Evolutionary conservation across 2,797 vertebrate species (phyloP).

Genomic region (Taeniopygia guttata): DNA sequence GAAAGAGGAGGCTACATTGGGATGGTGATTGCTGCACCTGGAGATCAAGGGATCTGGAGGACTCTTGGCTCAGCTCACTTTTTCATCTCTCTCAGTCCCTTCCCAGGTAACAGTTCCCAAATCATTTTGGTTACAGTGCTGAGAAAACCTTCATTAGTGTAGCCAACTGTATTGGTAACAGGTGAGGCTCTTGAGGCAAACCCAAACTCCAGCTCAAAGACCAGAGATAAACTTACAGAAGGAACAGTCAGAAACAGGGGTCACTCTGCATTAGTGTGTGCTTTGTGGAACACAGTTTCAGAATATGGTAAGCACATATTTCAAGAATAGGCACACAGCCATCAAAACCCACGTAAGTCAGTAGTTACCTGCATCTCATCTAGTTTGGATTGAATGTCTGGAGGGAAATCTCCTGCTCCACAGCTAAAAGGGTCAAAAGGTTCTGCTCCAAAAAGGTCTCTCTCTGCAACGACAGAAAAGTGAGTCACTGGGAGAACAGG

Average conservation of each 20-base stretch:
- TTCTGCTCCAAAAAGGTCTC: constrained; percentile 95
- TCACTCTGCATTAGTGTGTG: accelerated
- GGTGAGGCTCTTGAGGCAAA: neutral
- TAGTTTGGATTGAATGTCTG: constrained; percentile 96
- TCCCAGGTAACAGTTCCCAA: neutral
- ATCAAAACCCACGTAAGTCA: neutral
- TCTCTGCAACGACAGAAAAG: constrained; percentile 79
- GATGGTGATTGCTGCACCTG: neutral
- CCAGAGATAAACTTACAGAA: neutral
- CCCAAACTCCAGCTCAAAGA: neutral
- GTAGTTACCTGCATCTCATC: constrained; percentile 97
- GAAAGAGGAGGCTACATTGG: neutral
- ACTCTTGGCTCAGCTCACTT: neutral
- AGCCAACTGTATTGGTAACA: neutral
- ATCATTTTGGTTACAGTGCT: neutral
- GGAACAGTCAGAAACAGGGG: neutral
- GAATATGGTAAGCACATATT: neutral
- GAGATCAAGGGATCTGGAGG: neutral
- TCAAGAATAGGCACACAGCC: neutral
- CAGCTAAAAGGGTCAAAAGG: constrained; percentile 98
- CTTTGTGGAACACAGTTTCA: neutral
- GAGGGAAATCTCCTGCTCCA: constrained; percentile 93
- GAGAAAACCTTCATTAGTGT: neutral
- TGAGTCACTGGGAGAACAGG: neutral
- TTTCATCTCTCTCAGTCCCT: neutral